phyloP scores from a whole-genome alignment of 1,140 invertebrate species.

The Hetaerina americana region DNA sequence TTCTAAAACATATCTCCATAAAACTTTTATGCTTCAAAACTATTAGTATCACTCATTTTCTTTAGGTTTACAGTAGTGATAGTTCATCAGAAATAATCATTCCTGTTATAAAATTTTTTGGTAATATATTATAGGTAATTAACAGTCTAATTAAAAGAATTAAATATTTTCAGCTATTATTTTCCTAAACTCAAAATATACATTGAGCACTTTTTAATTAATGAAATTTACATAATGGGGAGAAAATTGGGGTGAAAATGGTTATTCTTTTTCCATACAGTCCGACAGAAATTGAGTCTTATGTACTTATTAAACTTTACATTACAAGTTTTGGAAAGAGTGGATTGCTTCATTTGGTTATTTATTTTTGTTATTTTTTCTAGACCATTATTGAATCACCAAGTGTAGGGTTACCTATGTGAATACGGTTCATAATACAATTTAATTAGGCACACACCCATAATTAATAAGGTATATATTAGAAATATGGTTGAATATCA shows the following conservation, averaged over 20 bases:
- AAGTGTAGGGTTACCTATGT: background rate
- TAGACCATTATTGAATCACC: background rate
- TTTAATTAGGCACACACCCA: background rate
- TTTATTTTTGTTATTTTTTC: background rate
- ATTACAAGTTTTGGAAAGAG: background rate
- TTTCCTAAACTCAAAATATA: background rate
- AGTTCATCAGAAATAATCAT: background rate
- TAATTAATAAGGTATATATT: background rate
- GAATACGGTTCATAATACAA: background rate
- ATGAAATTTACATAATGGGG: no score
- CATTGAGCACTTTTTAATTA: background rate
- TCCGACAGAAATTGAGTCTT: background rate
- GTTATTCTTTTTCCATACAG: background rate
- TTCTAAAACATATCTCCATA: background rate
- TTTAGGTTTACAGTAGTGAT: background rate
- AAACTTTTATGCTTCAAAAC: background rate
- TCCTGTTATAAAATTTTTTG: background rate
- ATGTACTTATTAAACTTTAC: background rate
- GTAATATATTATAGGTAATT: background rate
- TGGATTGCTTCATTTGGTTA: no score
- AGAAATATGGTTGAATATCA: background rate
- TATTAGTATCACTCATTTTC: background rate
- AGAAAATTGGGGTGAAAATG: background rate
- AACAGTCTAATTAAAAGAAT: background rate
- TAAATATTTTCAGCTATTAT: background rate